Base-by-base conservation (phyloP, 2,888 invertebrate species). In the Ametastegia equiseti region DNA sequence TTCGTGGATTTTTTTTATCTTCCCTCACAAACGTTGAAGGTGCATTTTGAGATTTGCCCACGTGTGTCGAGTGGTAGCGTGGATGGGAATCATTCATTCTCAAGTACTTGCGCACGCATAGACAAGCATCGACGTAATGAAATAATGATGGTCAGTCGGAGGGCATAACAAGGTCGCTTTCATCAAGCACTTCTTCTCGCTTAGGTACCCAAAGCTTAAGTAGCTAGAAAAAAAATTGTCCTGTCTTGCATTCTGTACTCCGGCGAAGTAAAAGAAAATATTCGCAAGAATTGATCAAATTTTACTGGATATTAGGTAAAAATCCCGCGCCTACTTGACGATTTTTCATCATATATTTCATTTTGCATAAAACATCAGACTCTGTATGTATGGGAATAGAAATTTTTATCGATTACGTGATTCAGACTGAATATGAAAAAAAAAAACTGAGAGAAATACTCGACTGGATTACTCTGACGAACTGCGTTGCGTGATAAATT, bases 81-180 rank as follows among this genome's bases (percentile, higher is more conserved):
- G 19, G 78, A 78, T 63, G 42, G 42, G 27, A 39, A 78, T 78
- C 42, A 45, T 60, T 78, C 42, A 60, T 78, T 11, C 42, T 78
- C 60, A 63, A 78, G 78, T 78, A 78, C 78, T 57, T 30, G 30
- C 30, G 78, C 39, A 63, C 78, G 78, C 27, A 50, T 60, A 60
- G 78, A 57, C 78, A 11, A 60, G 63, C 11, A 63, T 15, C 63
- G 30, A 63, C 42, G 60, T 45, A 78, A 78, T 57, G 78, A 63
- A 78, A 42, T 78, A 78, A 78, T 78, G 78, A 78, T 42, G 78
- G 78, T 42, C 33, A 30, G 60, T 60, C 60, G 42, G 78, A 78
- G 78, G 78, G 63, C 42, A 27, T 27, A 60, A 78, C 78, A 63
- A 78, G 78, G 78, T 78, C 78, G 60, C 33, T 60, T 78, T 42